phyloP scores from a whole-genome alignment of 1,140 invertebrate species.

The Drosophila obscura region DNA sequence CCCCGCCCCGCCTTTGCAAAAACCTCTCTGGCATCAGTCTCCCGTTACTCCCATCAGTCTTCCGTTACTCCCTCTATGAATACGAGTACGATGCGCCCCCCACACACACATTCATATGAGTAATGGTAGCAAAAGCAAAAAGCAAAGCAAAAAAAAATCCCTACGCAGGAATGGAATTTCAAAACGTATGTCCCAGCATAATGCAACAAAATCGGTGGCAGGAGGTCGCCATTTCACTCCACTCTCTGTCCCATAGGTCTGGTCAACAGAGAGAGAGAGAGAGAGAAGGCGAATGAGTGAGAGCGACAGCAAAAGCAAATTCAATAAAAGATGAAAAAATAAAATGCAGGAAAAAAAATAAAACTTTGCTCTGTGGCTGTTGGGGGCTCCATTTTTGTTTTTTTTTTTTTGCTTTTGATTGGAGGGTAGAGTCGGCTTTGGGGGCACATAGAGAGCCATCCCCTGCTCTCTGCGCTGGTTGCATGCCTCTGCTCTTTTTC shows the following conservation, averaged over 20 bases:
- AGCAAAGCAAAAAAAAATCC: slow-evolving; percentile 39
- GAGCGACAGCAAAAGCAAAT: slow-evolving; percentile 41
- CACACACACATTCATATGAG: slow-evolving; percentile 43
- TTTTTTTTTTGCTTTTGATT: slow-evolving; percentile 10
- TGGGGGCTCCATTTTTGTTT: too few relatives aligned
- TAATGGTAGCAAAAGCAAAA: slow-evolving; percentile 43
- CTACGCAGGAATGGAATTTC: slow-evolving; percentile 77
- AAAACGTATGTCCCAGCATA: slow-evolving; percentile 78
- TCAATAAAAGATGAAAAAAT: slow-evolving; percentile 69
- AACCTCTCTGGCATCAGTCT: too few relatives aligned
- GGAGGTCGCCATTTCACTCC: slow-evolving; percentile 31
- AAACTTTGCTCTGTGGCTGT: slow-evolving; percentile 12
- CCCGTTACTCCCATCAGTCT: too few relatives aligned
- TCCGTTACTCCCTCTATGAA: neutral
- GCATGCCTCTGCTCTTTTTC: slow-evolving; percentile 24
- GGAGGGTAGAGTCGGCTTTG: slow-evolving; percentile 7
- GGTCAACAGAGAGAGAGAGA: slow-evolving; percentile 13
- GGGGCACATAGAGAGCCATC: neutral
- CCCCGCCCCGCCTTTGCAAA: neutral
- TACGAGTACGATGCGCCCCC: too few relatives aligned
- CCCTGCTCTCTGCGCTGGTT: slow-evolving; percentile 2
- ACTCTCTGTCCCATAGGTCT: slow-evolving; percentile 2
- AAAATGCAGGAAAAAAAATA: slow-evolving; percentile 25
- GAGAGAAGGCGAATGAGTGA: neutral
- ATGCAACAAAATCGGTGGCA: slow-evolving; percentile 62